phyloP scores from a whole-genome alignment of 2,888 invertebrate species.

The Ochropleura leucogaster region DNA sequence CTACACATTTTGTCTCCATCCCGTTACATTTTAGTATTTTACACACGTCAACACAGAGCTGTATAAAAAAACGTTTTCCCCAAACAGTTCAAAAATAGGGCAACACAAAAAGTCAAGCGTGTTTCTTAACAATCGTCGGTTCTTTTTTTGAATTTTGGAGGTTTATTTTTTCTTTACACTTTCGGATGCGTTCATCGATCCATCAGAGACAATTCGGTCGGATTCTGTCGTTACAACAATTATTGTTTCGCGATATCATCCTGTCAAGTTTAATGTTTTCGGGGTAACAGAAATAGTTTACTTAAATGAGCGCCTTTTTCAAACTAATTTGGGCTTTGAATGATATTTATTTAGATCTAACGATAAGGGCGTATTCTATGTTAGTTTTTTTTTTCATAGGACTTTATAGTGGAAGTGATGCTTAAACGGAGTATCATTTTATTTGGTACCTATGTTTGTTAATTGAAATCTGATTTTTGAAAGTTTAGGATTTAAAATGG shows the following conservation, averaged over 20 bases:
- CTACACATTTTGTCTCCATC: constrained; percentile 52
- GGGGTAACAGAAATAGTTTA: constrained; percentile 67
- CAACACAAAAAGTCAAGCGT: constrained; percentile 73
- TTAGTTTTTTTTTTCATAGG: constrained; percentile 36
- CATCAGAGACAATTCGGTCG: constrained; percentile 79
- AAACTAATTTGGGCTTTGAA: constrained; percentile 65
- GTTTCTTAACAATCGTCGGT: constrained; percentile 77
- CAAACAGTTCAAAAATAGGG: constrained; percentile 70
- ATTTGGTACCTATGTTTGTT: not conserved
- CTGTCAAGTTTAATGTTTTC: constrained; percentile 76
- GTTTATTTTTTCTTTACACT: constrained; percentile 62
- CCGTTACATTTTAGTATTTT: constrained; percentile 60
- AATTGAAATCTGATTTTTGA: not conserved
- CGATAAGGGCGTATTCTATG: constrained; percentile 44
- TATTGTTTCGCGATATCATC: constrained; percentile 83
- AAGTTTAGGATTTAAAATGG: not conserved
- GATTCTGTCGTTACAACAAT: constrained; percentile 88
- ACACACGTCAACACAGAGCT: constrained; percentile 54
- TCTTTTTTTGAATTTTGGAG: constrained; percentile 77
- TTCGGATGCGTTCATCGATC: constrained; percentile 76
- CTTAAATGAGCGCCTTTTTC: constrained; percentile 70
- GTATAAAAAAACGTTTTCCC: constrained; percentile 55
- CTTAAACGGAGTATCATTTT: not conserved
- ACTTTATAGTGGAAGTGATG: constrained; percentile 10
- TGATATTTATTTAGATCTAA: constrained; percentile 64